Conservation (phyloP, 1,140 invertebrate genomes). For the Trichomalopsis sarcophagae region DNA sequence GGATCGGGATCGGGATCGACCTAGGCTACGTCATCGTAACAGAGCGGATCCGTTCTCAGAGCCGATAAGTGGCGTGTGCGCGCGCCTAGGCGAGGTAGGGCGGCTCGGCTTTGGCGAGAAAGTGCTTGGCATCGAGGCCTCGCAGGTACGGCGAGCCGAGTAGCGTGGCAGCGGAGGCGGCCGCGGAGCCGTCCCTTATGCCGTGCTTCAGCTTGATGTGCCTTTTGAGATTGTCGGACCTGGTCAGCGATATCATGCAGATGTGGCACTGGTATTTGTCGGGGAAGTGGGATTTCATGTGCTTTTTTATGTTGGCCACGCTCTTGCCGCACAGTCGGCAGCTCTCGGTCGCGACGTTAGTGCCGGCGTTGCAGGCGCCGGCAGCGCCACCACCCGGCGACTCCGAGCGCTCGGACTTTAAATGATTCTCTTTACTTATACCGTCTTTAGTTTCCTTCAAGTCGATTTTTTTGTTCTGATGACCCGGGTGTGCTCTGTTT, state of each 20-base stretch:
- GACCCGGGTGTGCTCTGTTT: constrained; percentile 33
- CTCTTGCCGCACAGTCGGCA: constrained; percentile 73
- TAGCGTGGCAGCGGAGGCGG: constrained; percentile 33
- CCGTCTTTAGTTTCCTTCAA: constrained; percentile 65
- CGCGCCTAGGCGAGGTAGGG: constrained; percentile 67
- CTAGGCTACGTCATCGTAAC: not conserved
- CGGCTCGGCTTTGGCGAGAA: constrained; percentile 69
- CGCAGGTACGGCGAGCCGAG: constrained; percentile 70
- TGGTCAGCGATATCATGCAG: constrained; percentile 74
- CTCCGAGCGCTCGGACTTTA: constrained; percentile 66
- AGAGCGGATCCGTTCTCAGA: not conserved
- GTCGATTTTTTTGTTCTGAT: constrained; percentile 44
- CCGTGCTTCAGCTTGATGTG: constrained; percentile 74
- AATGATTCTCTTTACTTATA: constrained; percentile 70
- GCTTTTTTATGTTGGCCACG: constrained; percentile 74
- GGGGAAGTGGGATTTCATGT: constrained; percentile 75
- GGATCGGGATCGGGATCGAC: not conserved
- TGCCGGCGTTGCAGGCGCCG: not conserved
- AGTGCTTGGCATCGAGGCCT: constrained; percentile 69
- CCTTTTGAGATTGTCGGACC: constrained; percentile 74
- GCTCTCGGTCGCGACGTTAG: constrained; percentile 59
- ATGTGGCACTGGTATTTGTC: constrained; percentile 74
- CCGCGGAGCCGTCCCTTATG: constrained; percentile 64
- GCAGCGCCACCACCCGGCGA: constrained; percentile 12
- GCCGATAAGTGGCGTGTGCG: not conserved